Percentiles rank a stretch among this genome's conserved stretches.
These are phyloP conservation scores for Sycophila texana DNA, from an alignment of 2,888 invertebrate genomes.

Conservation along the genomic window DNA sequence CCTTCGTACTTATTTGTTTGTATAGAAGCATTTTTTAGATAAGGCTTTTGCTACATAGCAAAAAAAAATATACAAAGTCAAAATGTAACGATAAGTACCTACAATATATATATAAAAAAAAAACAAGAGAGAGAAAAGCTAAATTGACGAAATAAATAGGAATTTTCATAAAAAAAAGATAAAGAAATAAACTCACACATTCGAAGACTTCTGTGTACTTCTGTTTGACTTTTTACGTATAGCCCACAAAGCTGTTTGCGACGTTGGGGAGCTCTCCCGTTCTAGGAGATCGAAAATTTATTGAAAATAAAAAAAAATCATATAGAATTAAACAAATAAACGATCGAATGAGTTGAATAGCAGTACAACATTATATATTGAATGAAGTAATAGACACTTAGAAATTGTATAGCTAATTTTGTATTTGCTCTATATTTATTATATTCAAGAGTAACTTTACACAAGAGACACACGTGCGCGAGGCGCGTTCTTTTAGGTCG, in stretches of 20 bases:
- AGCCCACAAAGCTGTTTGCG: background rate
- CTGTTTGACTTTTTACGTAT: conserved; percentile 49
- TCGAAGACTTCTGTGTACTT: conserved; percentile 55
- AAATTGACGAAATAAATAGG: conserved; percentile 3
- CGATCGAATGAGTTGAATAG: conserved; percentile 54
- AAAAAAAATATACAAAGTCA: conserved; percentile 20
- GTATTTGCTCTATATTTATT: conserved; percentile 70
- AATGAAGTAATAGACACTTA: conserved; percentile 63
- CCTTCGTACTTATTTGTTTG: conserved; percentile 36
- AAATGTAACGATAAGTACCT: conserved; percentile 54
- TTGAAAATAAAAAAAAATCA: conserved; percentile 43
- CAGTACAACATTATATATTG: conserved; percentile 51
- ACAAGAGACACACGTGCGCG: conserved; percentile 20
- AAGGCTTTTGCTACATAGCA: conserved; percentile 46
- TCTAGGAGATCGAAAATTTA: conserved; percentile 34
- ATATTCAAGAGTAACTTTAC: conserved; percentile 60
- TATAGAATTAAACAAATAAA: conserved; percentile 57
- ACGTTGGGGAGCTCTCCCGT: conserved; percentile 19
- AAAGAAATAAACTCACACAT: conserved; percentile 23
- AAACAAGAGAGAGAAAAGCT: background rate
- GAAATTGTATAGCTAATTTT: conserved; percentile 70
- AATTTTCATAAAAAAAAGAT: conserved; percentile 23
- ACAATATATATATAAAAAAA: background rate
- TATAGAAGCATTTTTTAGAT: conserved; percentile 40
- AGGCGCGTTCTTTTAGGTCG: conserved; percentile 33